Evolutionary conservation across 2,888 invertebrate species (phyloP), one percentile per base, ranked within the genome.

Genomic region (Acanthococcus lagerstroemiae): DNA sequence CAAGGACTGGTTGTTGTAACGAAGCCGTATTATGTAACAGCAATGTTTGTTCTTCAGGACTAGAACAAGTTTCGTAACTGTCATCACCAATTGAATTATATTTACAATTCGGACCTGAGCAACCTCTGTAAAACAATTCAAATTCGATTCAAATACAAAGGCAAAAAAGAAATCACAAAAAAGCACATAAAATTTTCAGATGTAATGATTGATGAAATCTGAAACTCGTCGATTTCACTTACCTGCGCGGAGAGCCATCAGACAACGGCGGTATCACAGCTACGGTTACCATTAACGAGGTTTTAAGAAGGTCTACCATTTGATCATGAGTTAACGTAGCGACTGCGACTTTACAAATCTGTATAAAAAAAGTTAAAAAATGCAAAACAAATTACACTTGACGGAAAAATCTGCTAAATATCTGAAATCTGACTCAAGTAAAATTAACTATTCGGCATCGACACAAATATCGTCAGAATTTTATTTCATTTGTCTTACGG

Each of bases 251-350:
- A 50, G 81, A 79, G 50, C 85, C 85, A 73, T 88, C 87, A 22
- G 80, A 77, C 63, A 83, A 77, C 0, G 92, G 88, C 44, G 87
- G 87, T 72, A 90, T 85, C 67, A 89, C 86, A 67, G 87, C 84
- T 37, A 94, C 87, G 48, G 88, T 89, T 60, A 95, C 92, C 54
- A 88, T 86, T 69, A 86, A 84, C 4, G 92, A 91, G 0, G 92
- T 94, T 78, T 93, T 89, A 67, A 95, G 79, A 70, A 94, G 79
- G 77, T 94, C 94, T 30, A 94, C 90, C 84, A 95, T 91, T 77
- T 92, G 90, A 75, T 93, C 92, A 77, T 94, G 91, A 30, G 86
- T 87, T 69, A 95, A 78, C 0, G 93, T 93, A 4, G 90, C 87
- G 26, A 93, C 90, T 27, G 92, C 90, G 22, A 92, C 87, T 75